These are phyloP conservation scores for Drosophila kikkawai DNA, from an alignment of 1,140 invertebrate genomes.

Conservation along the genomic window DNA sequence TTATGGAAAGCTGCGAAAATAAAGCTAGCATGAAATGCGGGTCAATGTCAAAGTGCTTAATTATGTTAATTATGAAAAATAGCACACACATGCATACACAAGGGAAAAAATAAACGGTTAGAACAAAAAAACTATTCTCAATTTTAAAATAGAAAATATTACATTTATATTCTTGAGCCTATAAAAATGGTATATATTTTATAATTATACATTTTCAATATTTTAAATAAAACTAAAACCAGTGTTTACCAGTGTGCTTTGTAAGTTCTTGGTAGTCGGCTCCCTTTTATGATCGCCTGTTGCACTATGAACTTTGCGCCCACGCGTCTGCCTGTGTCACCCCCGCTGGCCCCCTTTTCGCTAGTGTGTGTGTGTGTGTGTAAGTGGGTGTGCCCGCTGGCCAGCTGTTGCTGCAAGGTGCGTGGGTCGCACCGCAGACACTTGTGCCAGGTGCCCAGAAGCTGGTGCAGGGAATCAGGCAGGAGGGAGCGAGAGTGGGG, in stretches of 20 bases:
- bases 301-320: slow-evolving; percentile 67
- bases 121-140: too few species aligned
- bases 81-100: background rate
- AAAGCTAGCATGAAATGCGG: slow-evolving; percentile 15
- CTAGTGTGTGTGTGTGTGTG: background rate
- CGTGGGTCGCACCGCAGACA: slow-evolving; percentile 70
- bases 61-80: slow-evolving; percentile 10
- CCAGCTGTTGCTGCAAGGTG: slow-evolving; percentile 53
- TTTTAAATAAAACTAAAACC: background rate
- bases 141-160: background rate
- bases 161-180: background rate
- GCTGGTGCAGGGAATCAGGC: background rate
- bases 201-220: background rate
- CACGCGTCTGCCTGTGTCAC: slow-evolving; percentile 37
- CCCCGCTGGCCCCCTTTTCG: slow-evolving; percentile 24
- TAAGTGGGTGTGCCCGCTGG: slow-evolving; percentile 6
- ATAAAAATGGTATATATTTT: background rate
- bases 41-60: slow-evolving; percentile 10
- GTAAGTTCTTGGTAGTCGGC: background rate
- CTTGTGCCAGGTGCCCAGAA: slow-evolving; percentile 74
- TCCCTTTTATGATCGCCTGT: slow-evolving; percentile 65
- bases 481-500: background rate
- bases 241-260: slow-evolving; percentile 15
- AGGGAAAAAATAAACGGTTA: background rate
- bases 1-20: slow-evolving; percentile 10